Evolutionary conservation across 2,888 invertebrate species (phyloP).

Genomic region (Aricia artaxerxes): DNA sequence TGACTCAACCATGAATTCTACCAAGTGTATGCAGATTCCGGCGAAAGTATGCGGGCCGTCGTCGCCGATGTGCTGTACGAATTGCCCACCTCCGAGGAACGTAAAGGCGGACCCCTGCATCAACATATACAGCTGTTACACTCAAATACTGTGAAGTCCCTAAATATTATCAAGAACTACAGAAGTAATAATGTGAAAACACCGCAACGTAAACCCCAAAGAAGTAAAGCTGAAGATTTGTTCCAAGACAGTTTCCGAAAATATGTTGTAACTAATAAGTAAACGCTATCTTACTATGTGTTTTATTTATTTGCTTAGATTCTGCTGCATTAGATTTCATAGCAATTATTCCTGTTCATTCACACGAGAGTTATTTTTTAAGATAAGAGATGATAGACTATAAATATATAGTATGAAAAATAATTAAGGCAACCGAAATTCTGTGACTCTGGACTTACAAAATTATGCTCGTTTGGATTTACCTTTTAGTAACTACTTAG

Average conservation of each 20-base stretch:
- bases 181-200: background rate
- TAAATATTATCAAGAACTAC: background rate
- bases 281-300: background rate
- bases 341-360: too few relatives aligned
- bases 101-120: constrained; percentile 65
- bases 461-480: too few relatives aligned
- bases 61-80: constrained; percentile 50
- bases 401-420: too few relatives aligned
- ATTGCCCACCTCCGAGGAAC: constrained; percentile 50
- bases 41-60: constrained; percentile 37
- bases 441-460: too few relatives aligned
- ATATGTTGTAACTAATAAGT: background rate
- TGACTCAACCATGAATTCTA: constrained; percentile 36
- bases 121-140: constrained; percentile 72
- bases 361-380: too few relatives aligned
- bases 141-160: constrained; percentile 63
- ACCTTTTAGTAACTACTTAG: too few relatives aligned
- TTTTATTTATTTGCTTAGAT: background rate
- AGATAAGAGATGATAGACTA: too few relatives aligned
- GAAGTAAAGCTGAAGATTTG: background rate
- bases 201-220: background rate
- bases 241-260: background rate
- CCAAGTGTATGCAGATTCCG: constrained; percentile 42
- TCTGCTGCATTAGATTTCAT: too few relatives aligned
- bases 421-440: too few relatives aligned